Conservation (phyloP, 2,113 vertebrate species). For the Toxotes jaculatrix region DNA sequence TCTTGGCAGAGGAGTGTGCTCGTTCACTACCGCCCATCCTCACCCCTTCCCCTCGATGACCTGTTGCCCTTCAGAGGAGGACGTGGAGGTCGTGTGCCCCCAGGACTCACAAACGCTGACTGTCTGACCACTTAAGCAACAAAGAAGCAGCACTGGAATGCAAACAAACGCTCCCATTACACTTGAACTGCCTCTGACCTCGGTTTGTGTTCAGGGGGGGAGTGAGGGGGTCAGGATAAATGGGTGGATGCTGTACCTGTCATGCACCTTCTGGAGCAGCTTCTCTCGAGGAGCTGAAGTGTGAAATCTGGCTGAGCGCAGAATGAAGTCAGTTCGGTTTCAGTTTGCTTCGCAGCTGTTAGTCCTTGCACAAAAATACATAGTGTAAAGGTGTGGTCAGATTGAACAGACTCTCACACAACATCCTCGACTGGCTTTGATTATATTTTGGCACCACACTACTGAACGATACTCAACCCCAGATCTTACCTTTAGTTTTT, state of each 20-base stretch:
- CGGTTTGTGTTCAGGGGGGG: conserved; percentile 22
- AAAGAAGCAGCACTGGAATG: conserved; percentile 63
- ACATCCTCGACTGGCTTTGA: not conserved
- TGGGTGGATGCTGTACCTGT: conserved; percentile 51
- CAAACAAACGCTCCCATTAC: conserved; percentile 66
- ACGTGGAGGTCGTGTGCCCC: conserved; percentile 28
- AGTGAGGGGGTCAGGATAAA: conserved; percentile 21
- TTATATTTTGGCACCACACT: not conserved
- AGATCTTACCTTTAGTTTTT: not conserved
- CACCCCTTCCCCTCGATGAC: conserved; percentile 45
- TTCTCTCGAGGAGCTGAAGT: conserved; percentile 12
- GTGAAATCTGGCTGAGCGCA: conserved; percentile 1
- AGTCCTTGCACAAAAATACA: conserved; percentile 4
- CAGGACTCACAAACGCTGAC: conserved; percentile 48
- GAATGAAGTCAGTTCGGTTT: not conserved
- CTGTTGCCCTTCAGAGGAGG: conserved; percentile 48
- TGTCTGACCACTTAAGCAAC: conserved; percentile 53
- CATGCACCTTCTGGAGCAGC: conserved; percentile 32
- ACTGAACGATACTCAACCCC: not conserved
- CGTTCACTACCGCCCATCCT: not conserved
- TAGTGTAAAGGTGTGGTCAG: not conserved
- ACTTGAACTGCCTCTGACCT: conserved; percentile 72
- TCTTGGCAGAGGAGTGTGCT: conserved; percentile 50
- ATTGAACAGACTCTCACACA: not conserved
- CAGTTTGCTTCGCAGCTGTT: conserved; percentile 28